Conservation (phyloP, 1,140 invertebrate genomes). For the Aphelinus atriplicis region DNA sequence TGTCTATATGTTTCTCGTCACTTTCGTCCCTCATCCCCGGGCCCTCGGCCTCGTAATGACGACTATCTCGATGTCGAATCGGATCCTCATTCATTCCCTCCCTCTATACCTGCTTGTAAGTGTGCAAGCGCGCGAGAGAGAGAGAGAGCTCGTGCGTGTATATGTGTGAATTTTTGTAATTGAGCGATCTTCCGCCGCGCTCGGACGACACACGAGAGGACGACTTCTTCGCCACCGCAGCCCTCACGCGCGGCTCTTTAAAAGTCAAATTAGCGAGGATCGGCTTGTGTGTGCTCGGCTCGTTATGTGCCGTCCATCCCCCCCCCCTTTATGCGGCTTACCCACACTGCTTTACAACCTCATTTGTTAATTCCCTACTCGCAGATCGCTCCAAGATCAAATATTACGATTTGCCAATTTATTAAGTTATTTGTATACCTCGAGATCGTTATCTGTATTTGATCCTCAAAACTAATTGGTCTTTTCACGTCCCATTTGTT, state of each 20-base stretch:
- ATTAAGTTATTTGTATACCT: no score
- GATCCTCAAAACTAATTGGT: no score
- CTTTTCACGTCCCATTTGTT: no score
- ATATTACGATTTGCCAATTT: no score
- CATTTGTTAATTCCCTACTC: no score
- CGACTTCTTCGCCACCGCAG: neutral
- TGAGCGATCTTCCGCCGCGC: conserved; percentile 24
- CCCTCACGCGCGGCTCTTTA: neutral
- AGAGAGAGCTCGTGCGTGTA: neutral
- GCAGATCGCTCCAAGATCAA: no score
- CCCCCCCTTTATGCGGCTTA: no score
- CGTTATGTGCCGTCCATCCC: no score
- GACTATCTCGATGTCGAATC: conserved; percentile 34
- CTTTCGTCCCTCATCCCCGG: neutral
- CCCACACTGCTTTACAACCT: no score
- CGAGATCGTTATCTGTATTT: no score
- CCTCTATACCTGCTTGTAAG: neutral
- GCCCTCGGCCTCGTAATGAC: conserved; percentile 11
- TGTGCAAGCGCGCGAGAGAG: conserved; percentile 9
- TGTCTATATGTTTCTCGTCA: conserved; percentile 37
- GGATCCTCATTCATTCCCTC: conserved; percentile 15
- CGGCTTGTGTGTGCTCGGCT: no score
- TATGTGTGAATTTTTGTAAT: conserved; percentile 34
- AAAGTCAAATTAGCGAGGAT: conserved; percentile 27
- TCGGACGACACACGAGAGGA: neutral